Base-by-base conservation (phyloP, 2,888 invertebrate species). In the Morpho achilles region DNA sequence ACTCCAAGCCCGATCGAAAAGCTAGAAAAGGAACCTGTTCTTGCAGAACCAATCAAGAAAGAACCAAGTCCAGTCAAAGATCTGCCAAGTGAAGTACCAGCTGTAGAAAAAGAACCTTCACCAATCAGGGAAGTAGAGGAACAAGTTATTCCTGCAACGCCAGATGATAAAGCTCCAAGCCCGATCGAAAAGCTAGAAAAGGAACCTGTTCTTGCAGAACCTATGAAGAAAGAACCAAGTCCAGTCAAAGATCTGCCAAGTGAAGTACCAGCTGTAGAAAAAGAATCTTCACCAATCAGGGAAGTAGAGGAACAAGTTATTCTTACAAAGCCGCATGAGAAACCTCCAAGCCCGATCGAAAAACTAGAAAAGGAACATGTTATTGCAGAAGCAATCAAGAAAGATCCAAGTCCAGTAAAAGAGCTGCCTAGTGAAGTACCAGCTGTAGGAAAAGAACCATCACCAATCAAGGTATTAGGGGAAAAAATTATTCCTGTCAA, bases 341-440 rank as follows among this genome's bases (percentile, higher is more conserved):
- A 46, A 46, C 0, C 16, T n/a, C 9, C 43, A 1, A 43, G 43
- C 7, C 43, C 43, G n/a, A 32, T 32, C 32, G 32, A 32, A 5
- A 32, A 32, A 2, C 5, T 32, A 32, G 32, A 5, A 32, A 32
- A 2, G 32, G 32, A 32, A 7, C 32, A 44, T 1, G n/a, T 23
- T 8, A 0, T 44, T 7, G 50, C 41, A n/a, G 47, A 51, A 51
- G 7, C 10, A 1, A 8, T 7, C 5, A 64, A 68, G 0, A 69
- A 69, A 40, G 49, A 23, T 4, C 50, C 56, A 4, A 62, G 57
- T 54, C 61, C 56, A 7, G 40, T n/a, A 39, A 40, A 49, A 56
- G 45, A 58, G 5, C 8, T 42, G 22, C 32, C 32, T 3, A 10
- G 10, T 5, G 7, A 9, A 45, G 10, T 7, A 9, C 43, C 41